Evolutionary conservation across 1,140 invertebrate species (phyloP).

Genomic region (Andricus grossulariae): DNA sequence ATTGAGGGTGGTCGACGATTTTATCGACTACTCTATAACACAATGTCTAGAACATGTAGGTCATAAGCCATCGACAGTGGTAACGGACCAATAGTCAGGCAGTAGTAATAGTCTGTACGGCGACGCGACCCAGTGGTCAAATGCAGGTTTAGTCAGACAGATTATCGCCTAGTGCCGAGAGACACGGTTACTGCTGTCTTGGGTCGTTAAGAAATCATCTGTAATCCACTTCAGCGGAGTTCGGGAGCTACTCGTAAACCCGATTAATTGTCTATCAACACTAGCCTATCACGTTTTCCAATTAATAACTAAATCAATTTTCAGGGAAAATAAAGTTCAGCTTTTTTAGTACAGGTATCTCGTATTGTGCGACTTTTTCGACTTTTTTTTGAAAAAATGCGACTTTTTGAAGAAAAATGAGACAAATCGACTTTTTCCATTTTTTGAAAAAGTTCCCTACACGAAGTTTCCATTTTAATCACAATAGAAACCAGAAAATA

Average conservation of each 20-base stretch:
- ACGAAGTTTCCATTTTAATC: too few species aligned
- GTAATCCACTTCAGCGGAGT: constrained; percentile 6
- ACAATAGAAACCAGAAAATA: too few species aligned
- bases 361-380: too few species aligned
- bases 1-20: too few species aligned
- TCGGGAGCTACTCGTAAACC: neutral
- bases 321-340: too few species aligned
- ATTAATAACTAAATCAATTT: neutral
- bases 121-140: constrained; percentile 17
- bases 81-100: constrained; percentile 4
- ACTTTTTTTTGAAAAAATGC: too few species aligned
- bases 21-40: neutral
- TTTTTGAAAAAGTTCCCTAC: too few species aligned
- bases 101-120: constrained; percentile 4
- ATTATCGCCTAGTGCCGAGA: constrained; percentile 14
- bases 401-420: too few species aligned
- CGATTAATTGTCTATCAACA: constrained; percentile 9
- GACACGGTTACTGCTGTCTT: constrained; percentile 2
- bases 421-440: too few species aligned
- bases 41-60: neutral
- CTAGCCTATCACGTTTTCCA: neutral
- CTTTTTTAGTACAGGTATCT: too few species aligned
- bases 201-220: constrained; percentile 30
- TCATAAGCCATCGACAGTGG: neutral
- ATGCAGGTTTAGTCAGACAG: constrained; percentile 20